Evolutionary conservation across 2,888 invertebrate species (phyloP).

Genomic region (Mythimna pallens): DNA sequence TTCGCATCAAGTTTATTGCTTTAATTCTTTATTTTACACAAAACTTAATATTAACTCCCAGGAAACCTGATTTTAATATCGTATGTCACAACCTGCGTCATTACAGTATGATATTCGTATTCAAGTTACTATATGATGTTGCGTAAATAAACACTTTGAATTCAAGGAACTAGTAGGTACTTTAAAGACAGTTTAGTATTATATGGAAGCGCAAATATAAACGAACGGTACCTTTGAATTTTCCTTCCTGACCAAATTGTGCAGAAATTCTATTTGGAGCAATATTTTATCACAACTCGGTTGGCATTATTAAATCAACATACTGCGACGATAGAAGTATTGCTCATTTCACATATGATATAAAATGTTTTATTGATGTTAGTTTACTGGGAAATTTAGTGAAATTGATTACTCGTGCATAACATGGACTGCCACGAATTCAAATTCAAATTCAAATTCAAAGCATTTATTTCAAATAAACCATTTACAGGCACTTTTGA

Average conservation of each 20-base stretch:
- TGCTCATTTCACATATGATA: background rate
- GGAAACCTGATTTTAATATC: background rate
- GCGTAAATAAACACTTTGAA: background rate
- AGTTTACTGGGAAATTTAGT: background rate
- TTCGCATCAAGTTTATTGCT: too few relatives aligned
- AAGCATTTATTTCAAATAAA: too few relatives aligned
- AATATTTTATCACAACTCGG: conserved; percentile 11
- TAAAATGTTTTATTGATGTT: background rate
- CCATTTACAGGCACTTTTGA: too few relatives aligned
- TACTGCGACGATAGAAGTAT: background rate
- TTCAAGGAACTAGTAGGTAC: background rate
- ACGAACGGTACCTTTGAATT: background rate
- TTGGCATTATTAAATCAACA: conserved; percentile 16
- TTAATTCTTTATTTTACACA: too few relatives aligned
- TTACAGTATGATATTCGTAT: background rate
- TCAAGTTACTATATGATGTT: conserved; percentile 1
- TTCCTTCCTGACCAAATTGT: conserved; percentile 27
- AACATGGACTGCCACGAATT: too few relatives aligned
- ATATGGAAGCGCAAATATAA: conserved; percentile 33
- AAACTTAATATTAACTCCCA: too few relatives aligned
- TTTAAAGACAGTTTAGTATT: background rate
- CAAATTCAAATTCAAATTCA: too few relatives aligned
- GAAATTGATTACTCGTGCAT: background rate
- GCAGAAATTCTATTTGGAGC: background rate
- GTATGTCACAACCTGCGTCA: background rate